These are phyloP conservation scores for Andrena praecox DNA, from an alignment of 2,888 invertebrate species.

Conservation along the genomic window DNA sequence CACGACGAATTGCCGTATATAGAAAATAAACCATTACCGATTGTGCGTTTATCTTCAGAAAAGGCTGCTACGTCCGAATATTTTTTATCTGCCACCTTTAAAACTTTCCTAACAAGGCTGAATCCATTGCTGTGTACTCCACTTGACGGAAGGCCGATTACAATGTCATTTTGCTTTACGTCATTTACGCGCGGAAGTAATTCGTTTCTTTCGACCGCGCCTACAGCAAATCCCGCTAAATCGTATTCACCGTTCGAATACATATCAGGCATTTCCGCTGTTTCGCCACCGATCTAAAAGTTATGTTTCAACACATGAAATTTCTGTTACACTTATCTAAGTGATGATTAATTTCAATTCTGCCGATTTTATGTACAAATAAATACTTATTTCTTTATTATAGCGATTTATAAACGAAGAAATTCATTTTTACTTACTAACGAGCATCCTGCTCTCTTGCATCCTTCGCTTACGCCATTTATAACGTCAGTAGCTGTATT, in stretches of 20 bases:
- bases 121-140: conserved; percentile 98
- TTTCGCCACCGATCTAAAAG: conserved; percentile 93
- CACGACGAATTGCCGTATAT: not conserved
- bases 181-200: conserved; percentile 90
- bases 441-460: conserved; percentile 93
- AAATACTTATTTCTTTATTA: not conserved
- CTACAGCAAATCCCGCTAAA: conserved; percentile 97
- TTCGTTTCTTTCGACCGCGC: conserved; percentile 92
- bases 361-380: not conserved
- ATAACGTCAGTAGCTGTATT: conserved; percentile 92
- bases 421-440: conserved; percentile 87
- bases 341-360: not conserved
- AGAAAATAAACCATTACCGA: conserved; percentile 86
- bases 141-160: conserved; percentile 95
- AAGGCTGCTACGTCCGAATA: conserved; percentile 91
- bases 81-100: conserved; percentile 88
- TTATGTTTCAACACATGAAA: not conserved
- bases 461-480: conserved; percentile 95
- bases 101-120: conserved; percentile 93
- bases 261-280: conserved; percentile 98
- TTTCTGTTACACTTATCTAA: not conserved
- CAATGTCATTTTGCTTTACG: conserved; percentile 91
- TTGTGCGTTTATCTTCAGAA: conserved; percentile 88
- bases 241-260: conserved; percentile 96
- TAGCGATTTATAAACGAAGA: not conserved